Base-by-base conservation (phyloP, 2,888 invertebrate genomes). In the Aporophyla lueneburgensis region DNA sequence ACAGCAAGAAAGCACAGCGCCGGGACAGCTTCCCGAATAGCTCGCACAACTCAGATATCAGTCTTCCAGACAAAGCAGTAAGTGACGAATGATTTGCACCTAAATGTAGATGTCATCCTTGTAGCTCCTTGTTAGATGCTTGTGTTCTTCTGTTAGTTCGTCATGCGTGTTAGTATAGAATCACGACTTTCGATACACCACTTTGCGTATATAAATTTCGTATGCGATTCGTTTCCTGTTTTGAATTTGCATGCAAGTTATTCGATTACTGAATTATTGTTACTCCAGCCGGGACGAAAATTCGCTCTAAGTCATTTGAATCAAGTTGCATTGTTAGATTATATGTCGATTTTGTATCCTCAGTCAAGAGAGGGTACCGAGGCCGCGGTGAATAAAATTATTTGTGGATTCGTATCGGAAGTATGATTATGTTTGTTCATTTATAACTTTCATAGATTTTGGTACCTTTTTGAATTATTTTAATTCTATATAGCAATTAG, bases 21-120 rank as follows among this genome's bases (percentile, higher is more conserved):
- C 91, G 95, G 21, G 94, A 95, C 87, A 94, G 94, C 86, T 92
- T 91, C 76, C 95, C 94, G 3, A 93, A 92, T 86, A 93, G 89
- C 80, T 90, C 94, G 74, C 91, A 88, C 84, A 90, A 90, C 81
- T 89, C 93, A 0, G 93, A 93, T 5, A 86, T 93, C 77, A 93
- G 92, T 76, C 87, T 93, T n/a, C 91, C 92, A 51, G 95, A 96
- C 43, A 95, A 95, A 91, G 92, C 95, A 74, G 96, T 96, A 88
- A 95, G 95, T 94, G 74, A 53, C 46, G 79, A 74, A 46, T 68
- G n/a, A 78, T 58, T 81, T 68, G 78, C 79, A 86, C 81, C 67
- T 51, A 73, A 76, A 73, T 80, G 83, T 89, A 89, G 79, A 86
- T 86, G 78, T 80, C 73, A 69, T 80, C 49, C 76, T 86, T 67